Conservation (phyloP, 2,888 invertebrate genomes). For the Oscheius sp. region DNA sequence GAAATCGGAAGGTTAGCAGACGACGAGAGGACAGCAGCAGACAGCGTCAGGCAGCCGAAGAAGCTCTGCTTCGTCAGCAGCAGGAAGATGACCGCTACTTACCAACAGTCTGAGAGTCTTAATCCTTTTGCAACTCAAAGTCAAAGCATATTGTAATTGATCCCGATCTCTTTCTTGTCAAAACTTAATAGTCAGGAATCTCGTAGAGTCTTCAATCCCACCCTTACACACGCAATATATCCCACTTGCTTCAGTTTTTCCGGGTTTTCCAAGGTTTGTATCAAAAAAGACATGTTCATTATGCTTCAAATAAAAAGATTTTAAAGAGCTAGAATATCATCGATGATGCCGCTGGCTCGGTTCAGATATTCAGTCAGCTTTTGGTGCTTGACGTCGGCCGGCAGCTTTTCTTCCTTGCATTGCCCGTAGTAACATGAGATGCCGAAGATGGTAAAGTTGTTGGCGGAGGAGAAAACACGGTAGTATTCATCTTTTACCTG, state of each 20-base stretch:
- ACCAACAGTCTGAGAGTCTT: constrained; percentile 44
- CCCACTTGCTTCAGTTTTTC: constrained; percentile 30
- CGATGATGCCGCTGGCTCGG: constrained; percentile 25
- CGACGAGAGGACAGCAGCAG: constrained; percentile 36
- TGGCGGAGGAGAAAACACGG: constrained; percentile 9
- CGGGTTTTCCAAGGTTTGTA: constrained; percentile 7
- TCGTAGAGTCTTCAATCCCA: neutral
- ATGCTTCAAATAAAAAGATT: constrained; percentile 16
- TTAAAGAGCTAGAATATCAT: constrained; percentile 10
- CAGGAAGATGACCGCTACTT: constrained; percentile 57
- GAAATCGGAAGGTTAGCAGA: constrained; percentile 44
- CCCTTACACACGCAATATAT: constrained; percentile 14
- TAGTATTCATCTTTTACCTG: constrained; percentile 26
- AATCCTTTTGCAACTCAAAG: constrained; percentile 2
- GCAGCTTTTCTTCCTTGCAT: constrained; percentile 23
- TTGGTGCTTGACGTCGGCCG: constrained; percentile 16
- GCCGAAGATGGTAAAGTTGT: constrained; percentile 32
- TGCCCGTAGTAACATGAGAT: constrained; percentile 27
- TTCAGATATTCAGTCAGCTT: constrained; percentile 13
- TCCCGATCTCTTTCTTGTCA: constrained; percentile 12
- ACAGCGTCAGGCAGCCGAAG: constrained; percentile 48
- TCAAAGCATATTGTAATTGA: constrained; percentile 18
- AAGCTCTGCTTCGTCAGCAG: constrained; percentile 51
- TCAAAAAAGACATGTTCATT: neutral
- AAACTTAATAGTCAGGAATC: constrained; percentile 9